Base-by-base conservation (phyloP, 2,888 invertebrate species). In the Mimas tiliae region DNA sequence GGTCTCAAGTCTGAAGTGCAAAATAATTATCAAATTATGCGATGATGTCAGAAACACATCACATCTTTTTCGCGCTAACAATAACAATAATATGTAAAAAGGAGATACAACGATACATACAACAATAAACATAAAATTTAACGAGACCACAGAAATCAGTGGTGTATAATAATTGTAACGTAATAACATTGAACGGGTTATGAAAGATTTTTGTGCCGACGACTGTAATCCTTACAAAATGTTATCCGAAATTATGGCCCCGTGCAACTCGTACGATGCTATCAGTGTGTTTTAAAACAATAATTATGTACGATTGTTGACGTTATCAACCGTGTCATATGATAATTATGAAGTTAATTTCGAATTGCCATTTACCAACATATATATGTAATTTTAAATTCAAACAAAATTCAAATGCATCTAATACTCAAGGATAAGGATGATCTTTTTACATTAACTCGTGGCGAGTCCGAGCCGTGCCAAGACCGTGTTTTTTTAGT, bases 101-200 rank as follows among this genome's bases (percentile, higher is more conserved):
- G 19, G 52, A 45, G 12, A 47, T 47, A 47, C 55, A 45, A n/a
- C 33, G 8, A 58, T 34, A 34, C 27, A 65, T 48, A 58, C 19
- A 42, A 58, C 34, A 38, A 58, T 65, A 68, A 67, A 71, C 33
- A 45, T 67, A 33, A 69, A 63, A 69, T 38, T 65, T 70, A 52
- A 69, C 67, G 52, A 65, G 34, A 63, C 21, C 64, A 48, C 34
- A 68, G 52, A 69, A 68, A 51, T 67, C 68, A 72, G 69, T 74
- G 70, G 66, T 69, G 69, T 67, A 70, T 68, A 70, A 71, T 67
- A 65, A 71, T 68, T 58, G 45, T 48, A 66, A 69, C 68, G 71
- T 65, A 72, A 74, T 73, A 68, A 68, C 55, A 69, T 64, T 63
- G 51, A 68, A n/a, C 45, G 45, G 33, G 65, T 73, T 71, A 70